Evolutionary conservation across 2,113 vertebrate species (phyloP).

Genomic region (Corythoichthys haematopterus): DNA sequence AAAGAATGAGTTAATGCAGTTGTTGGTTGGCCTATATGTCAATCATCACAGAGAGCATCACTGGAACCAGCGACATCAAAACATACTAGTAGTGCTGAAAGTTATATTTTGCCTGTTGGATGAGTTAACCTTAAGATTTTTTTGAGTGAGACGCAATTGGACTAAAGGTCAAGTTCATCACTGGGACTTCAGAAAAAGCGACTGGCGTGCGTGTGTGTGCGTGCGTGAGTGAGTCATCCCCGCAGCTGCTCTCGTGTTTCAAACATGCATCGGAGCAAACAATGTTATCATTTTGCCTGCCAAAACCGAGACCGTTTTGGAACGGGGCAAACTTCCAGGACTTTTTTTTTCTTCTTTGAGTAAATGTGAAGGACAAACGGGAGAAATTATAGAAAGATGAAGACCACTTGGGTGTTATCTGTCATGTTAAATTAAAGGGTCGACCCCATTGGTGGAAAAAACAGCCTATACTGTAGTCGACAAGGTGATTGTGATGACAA

Average conservation of each 20-base stretch:
- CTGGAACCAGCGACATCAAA: not conserved
- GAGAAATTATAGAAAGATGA: not conserved
- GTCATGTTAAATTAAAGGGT: not conserved
- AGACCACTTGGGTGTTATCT: not conserved
- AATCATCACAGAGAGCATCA: not conserved
- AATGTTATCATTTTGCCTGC: slow-evolving; percentile 3
- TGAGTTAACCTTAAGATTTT: not conserved
- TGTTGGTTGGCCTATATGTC: not conserved
- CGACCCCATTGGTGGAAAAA: not conserved
- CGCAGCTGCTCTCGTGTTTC: not conserved
- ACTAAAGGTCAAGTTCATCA: not conserved
- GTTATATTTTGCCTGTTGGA: not conserved
- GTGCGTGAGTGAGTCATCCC: not conserved
- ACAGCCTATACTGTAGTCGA: not conserved
- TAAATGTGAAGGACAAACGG: not conserved
- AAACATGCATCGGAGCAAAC: not conserved
- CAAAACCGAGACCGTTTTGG: slow-evolving; percentile 4
- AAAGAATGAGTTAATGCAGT: not conserved
- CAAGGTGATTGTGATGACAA: slow-evolving; percentile 10
- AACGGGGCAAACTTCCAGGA: not conserved
- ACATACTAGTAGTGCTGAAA: not conserved
- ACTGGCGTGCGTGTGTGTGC: not conserved
- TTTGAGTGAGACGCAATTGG: not conserved
- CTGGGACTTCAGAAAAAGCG: not conserved
- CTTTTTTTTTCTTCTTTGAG: not conserved